A percentile compares a stretch with the other conserved stretches of the same genome.
Evolutionary conservation across 2,113 vertebrate genomes (phyloP).

Genomic region (Micromys minutus): DNA sequence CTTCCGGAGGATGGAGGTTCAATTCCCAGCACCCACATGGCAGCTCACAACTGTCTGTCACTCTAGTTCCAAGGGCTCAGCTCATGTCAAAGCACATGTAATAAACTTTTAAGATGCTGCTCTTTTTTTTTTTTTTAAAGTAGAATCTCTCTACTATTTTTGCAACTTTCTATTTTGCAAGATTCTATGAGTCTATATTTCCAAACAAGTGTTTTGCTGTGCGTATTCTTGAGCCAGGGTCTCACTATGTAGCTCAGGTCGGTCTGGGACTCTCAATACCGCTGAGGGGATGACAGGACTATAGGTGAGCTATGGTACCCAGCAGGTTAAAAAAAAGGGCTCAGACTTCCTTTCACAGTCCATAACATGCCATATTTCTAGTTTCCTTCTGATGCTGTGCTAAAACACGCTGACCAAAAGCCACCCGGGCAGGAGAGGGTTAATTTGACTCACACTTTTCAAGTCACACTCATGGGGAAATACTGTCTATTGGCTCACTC

Average conservation of each 20-base stretch:
- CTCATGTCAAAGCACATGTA: neutral
- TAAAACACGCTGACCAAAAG: neutral
- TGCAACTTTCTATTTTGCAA: neutral
- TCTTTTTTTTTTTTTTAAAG: too few species aligned
- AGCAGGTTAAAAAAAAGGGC: neutral
- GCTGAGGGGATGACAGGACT: neutral
- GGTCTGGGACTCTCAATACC: neutral
- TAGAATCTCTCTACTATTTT: neutral
- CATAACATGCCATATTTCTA: neutral
- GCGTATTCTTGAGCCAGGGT: neutral
- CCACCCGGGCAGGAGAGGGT: neutral
- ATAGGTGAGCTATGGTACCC: neutral
- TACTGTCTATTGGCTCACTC: too few species aligned
- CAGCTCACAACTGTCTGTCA: too few species aligned
- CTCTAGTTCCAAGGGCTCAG: too few species aligned
- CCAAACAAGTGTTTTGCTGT: neutral
- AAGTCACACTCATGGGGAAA: neutral
- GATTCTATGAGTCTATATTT: neutral
- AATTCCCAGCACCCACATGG: too few species aligned
- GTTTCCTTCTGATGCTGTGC: neutral
- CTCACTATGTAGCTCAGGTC: neutral
- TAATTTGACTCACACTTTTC: neutral
- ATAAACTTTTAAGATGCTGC: neutral
- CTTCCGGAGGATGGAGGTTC: too few species aligned
- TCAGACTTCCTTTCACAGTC: neutral